Evolutionary conservation across 1,140 invertebrate genomes (phyloP), one percentile per base, ranked within the genome.

Genomic region (Pogonomyrmex californicus): DNA sequence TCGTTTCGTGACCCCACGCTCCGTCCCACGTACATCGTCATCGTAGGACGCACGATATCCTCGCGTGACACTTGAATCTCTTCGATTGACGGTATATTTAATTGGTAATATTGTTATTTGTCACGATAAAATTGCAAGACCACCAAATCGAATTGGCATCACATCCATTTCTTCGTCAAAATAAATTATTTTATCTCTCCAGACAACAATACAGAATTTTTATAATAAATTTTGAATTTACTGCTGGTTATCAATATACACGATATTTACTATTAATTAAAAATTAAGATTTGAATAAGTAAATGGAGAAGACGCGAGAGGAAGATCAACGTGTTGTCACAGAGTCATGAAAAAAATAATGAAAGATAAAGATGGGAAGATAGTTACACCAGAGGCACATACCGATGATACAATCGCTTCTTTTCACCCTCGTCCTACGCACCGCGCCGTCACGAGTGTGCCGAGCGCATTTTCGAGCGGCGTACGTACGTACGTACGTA

Each of bases 401-500:
- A 79, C 87, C 89, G 81, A 92, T 92, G 92, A 91, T 93, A 93
- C 91, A 92, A 92, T 88, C 86, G 86, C 79, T 68, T 36, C 68
- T 51, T 83, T 85, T 65, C 83, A 85, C 36, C 75, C 75, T 85
- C 70, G 58, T 85, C 71, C 71, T 85, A 77, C 82, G 56, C 44
- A 41, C 36, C 51, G 38, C 30, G 51, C 33, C 60, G 49, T 36
- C n/a, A 5, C 36, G 60, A 65, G 14, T 77, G 82, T 66, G 38
- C 36, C 47, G 75, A 58, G 79, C 79, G 88, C 86, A 89, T 90
- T 87, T 83, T 78, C 85, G 88, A 51, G 65, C 73, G 81, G 70
- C 38, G 54, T 10, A 30, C 70, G 78, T 81, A 90, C 86, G 86
- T 82, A 90, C 82, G 82, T 82, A 90, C 82, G 82, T 82, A 90